A percentile compares a stretch with the other conserved stretches of the same genome.
These are phyloP conservation scores for Chromoteleia sp. DNA, from an alignment of 2,888 invertebrate genomes.

Conservation along the genomic window DNA sequence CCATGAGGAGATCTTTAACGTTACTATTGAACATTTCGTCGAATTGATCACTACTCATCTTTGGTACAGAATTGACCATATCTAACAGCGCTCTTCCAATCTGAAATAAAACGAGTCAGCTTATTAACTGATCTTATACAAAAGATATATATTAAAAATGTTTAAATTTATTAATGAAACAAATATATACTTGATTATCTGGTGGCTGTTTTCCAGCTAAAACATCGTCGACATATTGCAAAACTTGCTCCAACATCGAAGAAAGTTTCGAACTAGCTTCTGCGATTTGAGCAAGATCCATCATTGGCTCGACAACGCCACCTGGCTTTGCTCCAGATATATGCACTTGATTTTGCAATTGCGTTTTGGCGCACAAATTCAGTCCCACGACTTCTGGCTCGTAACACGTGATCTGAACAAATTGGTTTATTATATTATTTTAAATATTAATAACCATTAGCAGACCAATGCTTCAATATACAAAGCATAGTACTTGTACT, in stretches of 20 bases:
- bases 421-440: neutral
- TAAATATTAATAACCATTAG: too few species aligned
- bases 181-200: conserved; percentile 89
- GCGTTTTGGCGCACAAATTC: conserved; percentile 94
- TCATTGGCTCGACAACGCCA: conserved; percentile 89
- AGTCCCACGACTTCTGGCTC: conserved; percentile 95
- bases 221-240: conserved; percentile 96
- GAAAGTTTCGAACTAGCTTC: conserved; percentile 93
- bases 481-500: too few species aligned
- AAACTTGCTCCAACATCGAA: conserved; percentile 90
- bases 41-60: conserved; percentile 95
- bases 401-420: conserved; percentile 89
- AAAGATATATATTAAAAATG: conserved; percentile 9
- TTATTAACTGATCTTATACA: too few species aligned
- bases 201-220: conserved; percentile 89
- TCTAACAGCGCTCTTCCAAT: conserved; percentile 95
- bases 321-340: conserved; percentile 85
- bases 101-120: too few species aligned
- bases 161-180: neutral
- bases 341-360: conserved; percentile 77
- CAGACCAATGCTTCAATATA: too few species aligned
- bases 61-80: conserved; percentile 96
- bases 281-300: conserved; percentile 92
- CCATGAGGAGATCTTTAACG: conserved; percentile 99
- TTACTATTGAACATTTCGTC: conserved; percentile 98